A percentile compares a stretch with the other conserved stretches of the same genome.
phyloP scores from a whole-genome alignment of 2,113 vertebrate genomes.

The Neotragus moschatus region DNA sequence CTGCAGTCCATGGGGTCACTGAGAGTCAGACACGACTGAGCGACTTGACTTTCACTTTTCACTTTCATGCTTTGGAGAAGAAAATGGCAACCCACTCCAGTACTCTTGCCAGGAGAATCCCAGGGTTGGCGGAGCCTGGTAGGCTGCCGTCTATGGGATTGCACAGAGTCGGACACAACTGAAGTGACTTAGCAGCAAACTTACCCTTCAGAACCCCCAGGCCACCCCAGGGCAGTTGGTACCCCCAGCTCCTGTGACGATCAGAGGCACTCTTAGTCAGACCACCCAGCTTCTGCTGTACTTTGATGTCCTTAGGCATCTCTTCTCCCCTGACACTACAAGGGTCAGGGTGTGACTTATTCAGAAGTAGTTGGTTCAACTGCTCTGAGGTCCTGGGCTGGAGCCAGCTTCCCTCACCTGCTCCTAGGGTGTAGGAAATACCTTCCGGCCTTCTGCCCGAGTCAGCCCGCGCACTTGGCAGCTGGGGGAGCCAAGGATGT shows the following conservation, averaged over 20 bases:
- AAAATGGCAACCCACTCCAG: no score
- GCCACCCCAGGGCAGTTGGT: neutral
- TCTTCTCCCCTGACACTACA: neutral
- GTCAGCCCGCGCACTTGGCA: neutral
- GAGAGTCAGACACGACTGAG: no score
- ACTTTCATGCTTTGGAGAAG: no score
- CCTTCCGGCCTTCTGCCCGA: neutral
- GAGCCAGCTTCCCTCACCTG: neutral
- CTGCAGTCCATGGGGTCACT: no score
- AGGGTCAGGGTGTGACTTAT: neutral
- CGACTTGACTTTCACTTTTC: no score
- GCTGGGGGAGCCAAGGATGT: neutral
- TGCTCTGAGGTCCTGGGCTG: neutral
- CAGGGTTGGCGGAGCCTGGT: no score
- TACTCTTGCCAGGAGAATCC: no score
- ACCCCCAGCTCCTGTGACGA: neutral
- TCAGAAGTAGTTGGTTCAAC: neutral
- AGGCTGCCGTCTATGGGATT: no score
- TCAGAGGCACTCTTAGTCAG: neutral
- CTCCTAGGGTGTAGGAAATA: neutral
- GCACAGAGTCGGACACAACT: no score
- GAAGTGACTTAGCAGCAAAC: neutral
- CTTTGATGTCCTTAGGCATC: neutral
- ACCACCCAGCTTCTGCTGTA: neutral
- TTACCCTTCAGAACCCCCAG: neutral